Evolutionary conservation across 2,113 vertebrate species (phyloP).

Genomic region (Toxotes jaculatrix): DNA sequence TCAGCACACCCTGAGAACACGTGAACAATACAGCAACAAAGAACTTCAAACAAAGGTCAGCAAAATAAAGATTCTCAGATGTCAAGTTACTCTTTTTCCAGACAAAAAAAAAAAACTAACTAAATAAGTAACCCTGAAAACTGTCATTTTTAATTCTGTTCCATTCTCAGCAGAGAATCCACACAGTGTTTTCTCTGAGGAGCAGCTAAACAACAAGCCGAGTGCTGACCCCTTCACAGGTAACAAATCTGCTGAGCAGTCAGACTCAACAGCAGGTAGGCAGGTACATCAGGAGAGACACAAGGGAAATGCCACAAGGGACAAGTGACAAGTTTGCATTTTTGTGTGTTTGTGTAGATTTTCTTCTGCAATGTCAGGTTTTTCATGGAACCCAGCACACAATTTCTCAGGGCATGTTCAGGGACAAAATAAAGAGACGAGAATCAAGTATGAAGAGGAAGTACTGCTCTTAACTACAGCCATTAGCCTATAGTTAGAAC

Average conservation of each 20-base stretch:
- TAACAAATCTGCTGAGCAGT: slow-evolving; percentile 20
- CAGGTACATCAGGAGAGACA: background rate
- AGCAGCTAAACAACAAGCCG: slow-evolving; percentile 4
- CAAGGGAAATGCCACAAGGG: background rate
- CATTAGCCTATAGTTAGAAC: background rate
- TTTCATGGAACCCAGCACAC: background rate
- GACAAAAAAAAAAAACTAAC: background rate
- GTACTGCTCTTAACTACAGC: background rate
- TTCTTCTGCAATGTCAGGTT: slow-evolving; percentile 34
- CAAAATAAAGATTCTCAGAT: background rate
- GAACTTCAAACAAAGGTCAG: slow-evolving; percentile 8
- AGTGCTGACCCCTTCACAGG: background rate
- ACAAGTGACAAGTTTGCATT: slow-evolving; percentile 17
- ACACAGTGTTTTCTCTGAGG: background rate
- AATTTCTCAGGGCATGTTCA: background rate
- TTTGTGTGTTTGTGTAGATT: background rate
- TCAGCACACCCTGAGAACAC: background rate
- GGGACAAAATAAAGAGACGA: background rate
- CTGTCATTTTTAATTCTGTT: background rate
- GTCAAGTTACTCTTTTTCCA: background rate
- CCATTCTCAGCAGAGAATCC: background rate
- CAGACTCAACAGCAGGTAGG: background rate
- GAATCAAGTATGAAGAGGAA: background rate
- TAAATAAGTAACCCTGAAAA: background rate
- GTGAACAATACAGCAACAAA: background rate